A percentile compares a stretch with the other conserved stretches of the same genome.
Conservation (phyloP, 2,888 invertebrate genomes). For the Tridacna gigas region DNA sequence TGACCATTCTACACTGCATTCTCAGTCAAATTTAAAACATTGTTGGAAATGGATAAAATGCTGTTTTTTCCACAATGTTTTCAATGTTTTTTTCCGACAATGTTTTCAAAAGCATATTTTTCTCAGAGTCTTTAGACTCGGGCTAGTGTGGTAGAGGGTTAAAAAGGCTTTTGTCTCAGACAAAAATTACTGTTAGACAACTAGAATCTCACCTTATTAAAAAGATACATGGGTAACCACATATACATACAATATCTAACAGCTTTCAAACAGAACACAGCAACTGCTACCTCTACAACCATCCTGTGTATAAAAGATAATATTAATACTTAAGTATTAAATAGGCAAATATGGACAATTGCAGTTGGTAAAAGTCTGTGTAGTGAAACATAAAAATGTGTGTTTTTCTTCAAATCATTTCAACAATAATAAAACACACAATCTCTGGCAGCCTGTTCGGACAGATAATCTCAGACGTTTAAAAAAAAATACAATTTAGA, state of each 20-base stretch:
- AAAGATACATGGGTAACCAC: conserved; percentile 86
- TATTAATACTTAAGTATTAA: too few species aligned
- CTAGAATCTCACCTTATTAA: conserved; percentile 77
- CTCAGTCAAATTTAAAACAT: not conserved
- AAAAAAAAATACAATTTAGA: too few species aligned
- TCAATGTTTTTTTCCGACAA: not conserved
- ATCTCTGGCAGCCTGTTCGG: too few species aligned
- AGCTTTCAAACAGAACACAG: conserved; percentile 86
- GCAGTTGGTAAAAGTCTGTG: too few species aligned
- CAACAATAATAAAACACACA: too few species aligned
- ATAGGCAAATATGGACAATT: too few species aligned
- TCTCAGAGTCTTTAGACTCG: not conserved
- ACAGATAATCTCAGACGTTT: too few species aligned
- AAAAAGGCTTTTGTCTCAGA: not conserved
- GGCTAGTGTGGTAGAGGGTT: not conserved
- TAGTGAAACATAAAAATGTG: too few species aligned
- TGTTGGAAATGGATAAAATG: not conserved
- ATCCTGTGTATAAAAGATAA: conserved; percentile 70
- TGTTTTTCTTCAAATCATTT: too few species aligned
- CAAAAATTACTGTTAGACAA: not conserved
- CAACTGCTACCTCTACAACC: conserved; percentile 85
- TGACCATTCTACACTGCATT: too few species aligned
- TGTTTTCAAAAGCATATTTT: not conserved
- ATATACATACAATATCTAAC: conserved; percentile 86
- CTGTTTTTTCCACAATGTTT: not conserved